Conservation (phyloP, 2,113 vertebrate species). For the Chionodraco myersi region DNA sequence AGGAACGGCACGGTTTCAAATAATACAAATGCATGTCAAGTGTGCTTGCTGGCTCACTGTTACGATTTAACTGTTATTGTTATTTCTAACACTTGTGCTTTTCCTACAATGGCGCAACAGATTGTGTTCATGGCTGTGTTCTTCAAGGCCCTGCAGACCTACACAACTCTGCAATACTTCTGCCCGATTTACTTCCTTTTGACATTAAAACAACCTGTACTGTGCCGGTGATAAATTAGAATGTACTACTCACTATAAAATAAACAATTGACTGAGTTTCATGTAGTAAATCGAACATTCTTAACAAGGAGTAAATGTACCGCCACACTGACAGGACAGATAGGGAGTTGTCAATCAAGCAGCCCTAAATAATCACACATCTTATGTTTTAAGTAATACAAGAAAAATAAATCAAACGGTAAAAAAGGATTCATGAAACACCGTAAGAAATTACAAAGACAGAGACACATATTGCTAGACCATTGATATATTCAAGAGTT, state of each 20-base stretch:
- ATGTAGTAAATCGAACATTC: too few species aligned
- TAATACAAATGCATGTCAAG: neutral
- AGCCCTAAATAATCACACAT: neutral
- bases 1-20: neutral
- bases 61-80: neutral
- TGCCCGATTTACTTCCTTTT: neutral
- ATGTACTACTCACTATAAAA: neutral
- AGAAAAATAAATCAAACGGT: neutral
- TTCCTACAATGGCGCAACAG: too few species aligned
- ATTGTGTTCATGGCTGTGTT: neutral
- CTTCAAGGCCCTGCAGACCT: neutral
- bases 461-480: slow-evolving; percentile 31
- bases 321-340: neutral
- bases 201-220: neutral
- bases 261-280: neutral
- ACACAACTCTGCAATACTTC: too few species aligned
- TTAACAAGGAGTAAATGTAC: neutral
- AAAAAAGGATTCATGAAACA: neutral
- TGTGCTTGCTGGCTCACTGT: neutral
- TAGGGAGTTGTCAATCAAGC: neutral
- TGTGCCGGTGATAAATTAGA: neutral
- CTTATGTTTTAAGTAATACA: neutral
- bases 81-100: too few species aligned
- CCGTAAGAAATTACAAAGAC: neutral
- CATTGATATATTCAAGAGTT: slow-evolving; percentile 79